Evolutionary conservation across 2,888 invertebrate species (phyloP).

Genomic region (Biston betularia): DNA sequence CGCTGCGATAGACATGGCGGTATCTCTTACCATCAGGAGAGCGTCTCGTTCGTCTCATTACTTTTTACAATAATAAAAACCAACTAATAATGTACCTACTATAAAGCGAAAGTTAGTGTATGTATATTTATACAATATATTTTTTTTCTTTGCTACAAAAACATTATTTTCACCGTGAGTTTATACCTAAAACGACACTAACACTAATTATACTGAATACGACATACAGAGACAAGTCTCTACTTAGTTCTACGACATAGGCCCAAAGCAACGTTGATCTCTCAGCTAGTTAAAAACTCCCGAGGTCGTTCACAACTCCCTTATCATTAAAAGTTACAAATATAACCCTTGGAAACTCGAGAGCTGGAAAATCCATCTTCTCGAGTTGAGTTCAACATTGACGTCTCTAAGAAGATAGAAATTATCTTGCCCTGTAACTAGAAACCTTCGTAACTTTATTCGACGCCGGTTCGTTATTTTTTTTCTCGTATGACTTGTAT

Average conservation of each 20-base stretch:
- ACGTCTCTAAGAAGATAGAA: conserved; percentile 6
- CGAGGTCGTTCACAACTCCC: not conserved
- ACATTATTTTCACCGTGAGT: no score
- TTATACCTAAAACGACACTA: no score
- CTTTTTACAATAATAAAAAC: no score
- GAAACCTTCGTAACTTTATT: conserved; percentile 12
- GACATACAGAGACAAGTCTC: not conserved
- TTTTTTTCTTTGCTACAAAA: no score
- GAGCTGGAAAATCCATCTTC: conserved; percentile 19
- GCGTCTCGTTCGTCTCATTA: no score
- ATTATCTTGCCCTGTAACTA: conserved; percentile 11
- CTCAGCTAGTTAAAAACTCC: not conserved
- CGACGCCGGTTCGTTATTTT: conserved; percentile 7
- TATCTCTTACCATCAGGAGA: no score
- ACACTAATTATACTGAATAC: not conserved
- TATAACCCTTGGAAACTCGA: conserved; percentile 19
- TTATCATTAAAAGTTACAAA: conserved; percentile 26
- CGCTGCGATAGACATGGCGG: no score
- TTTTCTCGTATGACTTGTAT: not conserved
- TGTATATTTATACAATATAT: no score
- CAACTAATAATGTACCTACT: no score
- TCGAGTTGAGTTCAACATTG: conserved; percentile 18
- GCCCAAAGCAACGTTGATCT: not conserved
- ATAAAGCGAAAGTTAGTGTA: no score
- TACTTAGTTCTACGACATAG: not conserved